Percentiles rank a stretch among this genome's conserved stretches.
Evolutionary conservation across 2,797 vertebrate genomes (phyloP).

Genomic region (Urocyon cinereoargenteus): DNA sequence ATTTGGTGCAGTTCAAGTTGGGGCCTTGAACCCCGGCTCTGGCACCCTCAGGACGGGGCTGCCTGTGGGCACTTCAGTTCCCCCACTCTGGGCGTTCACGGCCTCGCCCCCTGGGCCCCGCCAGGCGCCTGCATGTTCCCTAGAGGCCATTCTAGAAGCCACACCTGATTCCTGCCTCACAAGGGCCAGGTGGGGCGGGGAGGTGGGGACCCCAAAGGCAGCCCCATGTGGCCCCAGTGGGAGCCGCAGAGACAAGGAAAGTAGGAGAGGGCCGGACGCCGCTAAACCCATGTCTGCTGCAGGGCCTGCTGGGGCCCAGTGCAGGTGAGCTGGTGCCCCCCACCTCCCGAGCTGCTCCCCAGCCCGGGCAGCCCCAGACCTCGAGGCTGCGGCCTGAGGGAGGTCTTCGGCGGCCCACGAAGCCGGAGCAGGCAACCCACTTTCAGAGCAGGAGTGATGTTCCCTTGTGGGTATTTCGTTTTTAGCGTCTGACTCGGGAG

Average conservation of each 20-base stretch:
- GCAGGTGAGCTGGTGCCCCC: not conserved
- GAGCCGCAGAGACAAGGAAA: not conserved
- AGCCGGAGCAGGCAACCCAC: rapidly evolving
- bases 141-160: no score
- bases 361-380: not conserved
- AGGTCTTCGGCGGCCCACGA: rapidly evolving
- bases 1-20: not conserved
- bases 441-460: not conserved
- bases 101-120: rapidly evolving
- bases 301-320: not conserved
- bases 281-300: rapidly evolving
- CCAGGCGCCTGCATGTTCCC: no score
- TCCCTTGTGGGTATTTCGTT: not conserved
- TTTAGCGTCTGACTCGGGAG: not conserved
- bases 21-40: not conserved
- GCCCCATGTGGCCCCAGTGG: not conserved
- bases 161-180: rapidly evolving
- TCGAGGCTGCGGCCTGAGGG: rapidly evolving
- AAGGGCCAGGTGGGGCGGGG: not conserved
- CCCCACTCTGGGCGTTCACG: rapidly evolving
- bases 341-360: rapidly evolving
- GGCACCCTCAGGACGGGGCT: rapidly evolving
- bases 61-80: rapidly evolving
- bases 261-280: rapidly evolving
- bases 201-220: not conserved